phyloP scores from a whole-genome alignment of 1,140 invertebrate genomes.

The Heliconius nattereri region DNA sequence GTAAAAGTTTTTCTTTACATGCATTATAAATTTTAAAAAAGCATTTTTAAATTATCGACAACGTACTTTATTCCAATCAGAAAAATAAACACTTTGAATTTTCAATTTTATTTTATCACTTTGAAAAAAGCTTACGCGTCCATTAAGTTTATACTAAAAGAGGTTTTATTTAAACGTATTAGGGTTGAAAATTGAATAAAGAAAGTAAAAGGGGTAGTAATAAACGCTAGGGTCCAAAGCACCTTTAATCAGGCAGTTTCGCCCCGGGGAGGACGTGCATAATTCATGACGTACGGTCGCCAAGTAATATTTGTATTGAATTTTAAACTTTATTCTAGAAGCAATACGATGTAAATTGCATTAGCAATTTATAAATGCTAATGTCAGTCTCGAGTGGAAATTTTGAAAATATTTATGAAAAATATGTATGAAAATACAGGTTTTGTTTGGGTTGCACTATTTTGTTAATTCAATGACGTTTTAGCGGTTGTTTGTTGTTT shows the following conservation, averaged over 20 bases:
- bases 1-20: background rate
- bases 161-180: background rate
- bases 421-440: conserved; percentile 8
- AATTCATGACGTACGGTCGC: conserved; percentile 43
- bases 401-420: conserved; percentile 37
- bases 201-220: conserved; percentile 25
- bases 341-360: conserved; percentile 16
- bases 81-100: conserved; percentile 26
- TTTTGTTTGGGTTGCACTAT: conserved; percentile 12
- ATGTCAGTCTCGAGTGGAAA: conserved; percentile 35
- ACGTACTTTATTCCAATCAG: conserved; percentile 10
- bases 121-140: background rate
- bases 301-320: conserved; percentile 20
- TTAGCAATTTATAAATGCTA: conserved; percentile 29
- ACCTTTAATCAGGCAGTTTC: conserved; percentile 48
- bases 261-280: conserved; percentile 41
- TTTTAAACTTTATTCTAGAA: conserved; percentile 18
- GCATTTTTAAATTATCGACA: conserved; percentile 12
- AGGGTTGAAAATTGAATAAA: background rate
- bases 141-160: background rate
- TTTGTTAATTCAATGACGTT: background rate
- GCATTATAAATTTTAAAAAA: background rate
- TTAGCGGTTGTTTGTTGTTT: background rate
- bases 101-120: conserved; percentile 18
- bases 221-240: conserved; percentile 42